These are phyloP conservation scores for Hypolimnas misippus DNA, from an alignment of 2,888 invertebrate species.

Conservation along the genomic window DNA sequence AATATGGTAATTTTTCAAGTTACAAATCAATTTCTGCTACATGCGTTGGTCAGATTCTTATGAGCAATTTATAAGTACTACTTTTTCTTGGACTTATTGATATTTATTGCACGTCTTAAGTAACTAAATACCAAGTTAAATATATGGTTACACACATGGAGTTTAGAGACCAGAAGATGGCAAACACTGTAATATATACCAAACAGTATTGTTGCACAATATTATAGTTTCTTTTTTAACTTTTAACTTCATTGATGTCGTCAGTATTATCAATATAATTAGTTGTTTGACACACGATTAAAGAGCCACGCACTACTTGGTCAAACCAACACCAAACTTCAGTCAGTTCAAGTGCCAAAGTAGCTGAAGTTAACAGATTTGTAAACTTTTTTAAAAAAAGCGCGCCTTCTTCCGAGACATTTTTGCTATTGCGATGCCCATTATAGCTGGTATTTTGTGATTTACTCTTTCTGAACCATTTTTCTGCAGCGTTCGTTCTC, in stretches of 20 bases:
- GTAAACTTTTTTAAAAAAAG: no score
- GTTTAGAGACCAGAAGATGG: neutral
- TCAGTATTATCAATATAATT: no score
- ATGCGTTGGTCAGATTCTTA: neutral
- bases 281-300: no score
- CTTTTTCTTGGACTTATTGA: neutral
- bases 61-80: conserved; percentile 5
- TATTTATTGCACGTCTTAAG: conserved; percentile 27
- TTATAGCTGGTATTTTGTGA: no score
- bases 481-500: neutral
- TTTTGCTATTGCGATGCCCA: no score
- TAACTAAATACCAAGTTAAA: conserved; percentile 21
- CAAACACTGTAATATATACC: neutral
- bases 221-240: neutral
- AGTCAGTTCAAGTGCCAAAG: no score
- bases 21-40: neutral
- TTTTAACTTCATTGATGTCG: no score
- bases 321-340: no score
- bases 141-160: conserved; percentile 52
- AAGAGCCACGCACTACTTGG: no score
- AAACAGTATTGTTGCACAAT: neutral
- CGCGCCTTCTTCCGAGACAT: no score
- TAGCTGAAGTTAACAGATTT: no score
- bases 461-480: no score
- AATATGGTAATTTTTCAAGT: neutral